Percentiles rank a stretch among this genome's conserved stretches.
phyloP scores from a whole-genome alignment of 2,797 vertebrate genomes.

The Smutsia temminckii region DNA sequence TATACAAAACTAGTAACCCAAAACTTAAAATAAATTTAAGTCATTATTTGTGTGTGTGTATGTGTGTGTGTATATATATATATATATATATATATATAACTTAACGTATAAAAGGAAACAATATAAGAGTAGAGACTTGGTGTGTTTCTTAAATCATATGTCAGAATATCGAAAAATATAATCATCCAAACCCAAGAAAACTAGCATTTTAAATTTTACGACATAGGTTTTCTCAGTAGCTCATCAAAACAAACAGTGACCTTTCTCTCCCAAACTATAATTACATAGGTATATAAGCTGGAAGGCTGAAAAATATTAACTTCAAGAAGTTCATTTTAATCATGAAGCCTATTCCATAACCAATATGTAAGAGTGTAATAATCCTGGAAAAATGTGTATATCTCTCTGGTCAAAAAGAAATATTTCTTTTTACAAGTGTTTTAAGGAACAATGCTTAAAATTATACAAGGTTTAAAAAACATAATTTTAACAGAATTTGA shows the following conservation, averaged over 20 bases:
- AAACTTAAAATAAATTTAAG: not conserved
- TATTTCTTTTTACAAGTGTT: slow-evolving; percentile 82
- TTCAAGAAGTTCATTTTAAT: slow-evolving; percentile 69
- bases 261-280: not conserved
- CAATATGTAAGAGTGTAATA: slow-evolving; percentile 69
- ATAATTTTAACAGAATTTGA: slow-evolving; percentile 71
- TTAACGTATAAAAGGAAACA: not conserved
- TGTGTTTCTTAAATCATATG: slow-evolving; percentile 39
- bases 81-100: no score
- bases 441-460: slow-evolving; percentile 79
- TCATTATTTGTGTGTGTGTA: not conserved
- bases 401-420: slow-evolving; percentile 72
- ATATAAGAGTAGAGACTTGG: not conserved
- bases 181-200: slow-evolving; percentile 66
- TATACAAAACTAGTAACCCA: not conserved
- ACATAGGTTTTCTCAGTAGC: not conserved
- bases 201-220: slow-evolving; percentile 17
- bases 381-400: slow-evolving; percentile 67
- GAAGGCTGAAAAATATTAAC: not conserved
- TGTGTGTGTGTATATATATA: not conserved
- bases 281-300: not conserved
- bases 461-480: slow-evolving; percentile 76
- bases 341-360: slow-evolving; percentile 61
- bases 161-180: slow-evolving; percentile 57
- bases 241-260: not conserved